Evolutionary conservation across 1,140 invertebrate species (phyloP).

Genomic region (Psix sp.): DNA sequence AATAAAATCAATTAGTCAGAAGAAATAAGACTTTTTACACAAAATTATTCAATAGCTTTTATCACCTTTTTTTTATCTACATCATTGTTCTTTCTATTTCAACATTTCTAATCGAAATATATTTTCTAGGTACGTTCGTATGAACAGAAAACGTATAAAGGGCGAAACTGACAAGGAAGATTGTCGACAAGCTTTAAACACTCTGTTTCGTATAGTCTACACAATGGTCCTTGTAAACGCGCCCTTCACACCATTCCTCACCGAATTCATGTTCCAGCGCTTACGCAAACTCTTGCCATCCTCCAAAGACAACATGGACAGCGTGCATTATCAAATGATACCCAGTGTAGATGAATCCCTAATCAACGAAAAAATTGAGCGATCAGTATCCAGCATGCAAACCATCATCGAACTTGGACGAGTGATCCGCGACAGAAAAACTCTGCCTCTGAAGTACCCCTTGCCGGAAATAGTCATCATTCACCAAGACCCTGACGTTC

Average conservation of each 20-base stretch:
- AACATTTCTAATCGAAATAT: neutral
- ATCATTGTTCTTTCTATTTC: conserved; percentile 1
- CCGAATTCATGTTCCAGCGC: conserved; percentile 97
- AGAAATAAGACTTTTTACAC: too few species aligned
- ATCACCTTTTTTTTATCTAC: neutral
- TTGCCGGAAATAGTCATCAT: conserved; percentile 97
- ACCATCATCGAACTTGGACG: conserved; percentile 95
- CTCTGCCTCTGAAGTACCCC: conserved; percentile 97
- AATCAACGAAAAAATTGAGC: conserved; percentile 93
- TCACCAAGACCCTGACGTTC: conserved; percentile 86
- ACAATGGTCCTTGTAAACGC: conserved; percentile 95
- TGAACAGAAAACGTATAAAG: conserved; percentile 96
- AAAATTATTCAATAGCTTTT: too few species aligned
- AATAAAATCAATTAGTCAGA: too few species aligned
- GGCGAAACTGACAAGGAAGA: conserved; percentile 89
- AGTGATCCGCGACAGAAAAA: conserved; percentile 93
- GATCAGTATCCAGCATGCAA: conserved; percentile 94
- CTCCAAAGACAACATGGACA: conserved; percentile 78
- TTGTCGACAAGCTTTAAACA: conserved; percentile 89
- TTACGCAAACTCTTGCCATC: conserved; percentile 79
- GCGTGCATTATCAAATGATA: conserved; percentile 93
- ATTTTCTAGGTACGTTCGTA: conserved; percentile 88
- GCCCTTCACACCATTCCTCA: conserved; percentile 97
- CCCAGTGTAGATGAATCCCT: conserved; percentile 84
- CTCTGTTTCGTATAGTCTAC: conserved; percentile 92